These are phyloP conservation scores for Bruchidius siliquastri DNA, from an alignment of 2,888 invertebrate genomes.

Conservation along the genomic window DNA sequence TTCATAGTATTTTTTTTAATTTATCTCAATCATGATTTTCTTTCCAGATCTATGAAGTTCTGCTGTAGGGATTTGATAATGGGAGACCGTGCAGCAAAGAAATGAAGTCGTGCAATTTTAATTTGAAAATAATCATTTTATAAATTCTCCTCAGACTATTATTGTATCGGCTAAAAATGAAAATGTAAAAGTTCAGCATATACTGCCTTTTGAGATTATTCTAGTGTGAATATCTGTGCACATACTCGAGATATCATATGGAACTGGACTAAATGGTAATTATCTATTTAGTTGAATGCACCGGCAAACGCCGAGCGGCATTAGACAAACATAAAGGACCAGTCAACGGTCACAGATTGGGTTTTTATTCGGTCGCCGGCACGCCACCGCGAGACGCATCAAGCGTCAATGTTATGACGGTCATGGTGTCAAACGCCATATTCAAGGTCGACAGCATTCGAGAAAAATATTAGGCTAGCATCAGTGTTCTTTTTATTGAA, in stretches of 20 bases:
- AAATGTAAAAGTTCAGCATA: too few relatives aligned
- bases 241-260: neutral
- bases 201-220: neutral
- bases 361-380: constrained; percentile 17
- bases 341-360: constrained; percentile 15
- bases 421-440: constrained; percentile 30
- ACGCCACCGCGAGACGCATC: neutral
- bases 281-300: neutral
- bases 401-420: constrained; percentile 29
- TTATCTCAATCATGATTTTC: too few relatives aligned
- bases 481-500: too few relatives aligned
- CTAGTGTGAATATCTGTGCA: neutral
- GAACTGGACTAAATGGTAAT: neutral
- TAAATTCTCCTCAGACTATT: too few relatives aligned
- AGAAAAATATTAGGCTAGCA: neutral
- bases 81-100: too few relatives aligned
- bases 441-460: constrained; percentile 28
- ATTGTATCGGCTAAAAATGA: too few relatives aligned
- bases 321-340: neutral
- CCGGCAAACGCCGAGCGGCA: neutral
- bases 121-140: too few relatives aligned
- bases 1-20: too few relatives aligned
- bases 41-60: too few relatives aligned
- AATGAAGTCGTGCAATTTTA: too few relatives aligned
- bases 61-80: too few relatives aligned